Base-by-base conservation (phyloP, 2,113 vertebrate species). In the Mirounga angustirostris region DNA sequence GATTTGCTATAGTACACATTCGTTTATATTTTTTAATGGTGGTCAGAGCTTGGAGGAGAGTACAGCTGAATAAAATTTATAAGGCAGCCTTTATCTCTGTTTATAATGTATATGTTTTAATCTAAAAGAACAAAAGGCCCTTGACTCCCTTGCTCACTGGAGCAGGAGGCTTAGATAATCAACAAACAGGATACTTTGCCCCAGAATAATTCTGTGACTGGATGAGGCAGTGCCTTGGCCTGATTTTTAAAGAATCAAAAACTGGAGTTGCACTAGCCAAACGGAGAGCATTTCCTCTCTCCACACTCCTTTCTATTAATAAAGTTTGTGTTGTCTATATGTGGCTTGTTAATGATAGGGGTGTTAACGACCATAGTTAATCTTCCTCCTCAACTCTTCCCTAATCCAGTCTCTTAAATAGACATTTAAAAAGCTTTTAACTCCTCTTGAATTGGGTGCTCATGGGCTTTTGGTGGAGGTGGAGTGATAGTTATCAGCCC, bases 371-470 rank as follows among this genome's bases (percentile, higher is more conserved):
- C 89, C 52, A 97, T 92, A 96, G 97, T 98, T 98, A 97, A 97
- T 98, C 97, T 97, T 97, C 59, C 71, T 95, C 76, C 73, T 94
- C 96, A 96, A 92, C 95, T 97, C 97, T 97, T 97, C 96, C 79
- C 83, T 95, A 98, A 98, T 96, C 91, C 86, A 97, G 86, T 96
- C 95, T 98, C 87, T 98, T 96, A 97, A 95, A 97, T 52, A 95
- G 96, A 97, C 82, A 93, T 96, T 98, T 96, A 97, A 95, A 98
- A 97, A 97, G 95, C 98, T 98, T 98, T 98, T 97, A 97, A 97
- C 96, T 97, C 84, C 46, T 92, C 73, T 93, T 90, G 94, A 96
- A 96, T 98, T 97, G 96, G 96, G 74, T 96, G 74, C 59, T 90
- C 74, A 11, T 90, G 46, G 71, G 76, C 95, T 94, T 97, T 97